phyloP scores from a whole-genome alignment of 2,888 invertebrate species.

The Tinea semifulvella region DNA sequence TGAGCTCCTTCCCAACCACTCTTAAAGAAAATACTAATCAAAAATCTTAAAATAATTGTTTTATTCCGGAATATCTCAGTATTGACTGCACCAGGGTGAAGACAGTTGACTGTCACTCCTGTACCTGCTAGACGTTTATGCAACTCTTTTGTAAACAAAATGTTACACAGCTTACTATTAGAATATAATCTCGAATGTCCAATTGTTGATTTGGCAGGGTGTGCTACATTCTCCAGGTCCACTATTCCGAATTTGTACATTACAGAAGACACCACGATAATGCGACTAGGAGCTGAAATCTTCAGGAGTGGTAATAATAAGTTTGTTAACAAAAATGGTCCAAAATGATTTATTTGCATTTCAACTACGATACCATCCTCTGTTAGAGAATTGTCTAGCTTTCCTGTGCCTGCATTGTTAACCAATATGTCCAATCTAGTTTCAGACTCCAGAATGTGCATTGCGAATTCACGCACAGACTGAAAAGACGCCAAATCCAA shows the following conservation, averaged over 20 bases:
- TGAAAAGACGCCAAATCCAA: conserved; percentile 76
- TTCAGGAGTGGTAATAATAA: conserved; percentile 79
- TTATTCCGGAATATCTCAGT: conserved; percentile 79
- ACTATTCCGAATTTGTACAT: conserved; percentile 73
- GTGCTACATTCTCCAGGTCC: conserved; percentile 73
- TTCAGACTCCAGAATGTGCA: conserved; percentile 74
- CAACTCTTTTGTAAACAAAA: conserved; percentile 74
- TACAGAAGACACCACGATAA: conserved; percentile 79
- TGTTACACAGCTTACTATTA: conserved; percentile 80
- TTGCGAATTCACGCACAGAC: conserved; percentile 80
- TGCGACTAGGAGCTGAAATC: conserved; percentile 73
- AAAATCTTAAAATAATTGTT: conserved; percentile 64
- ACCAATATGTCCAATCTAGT: conserved; percentile 77
- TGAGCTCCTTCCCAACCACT: conserved; percentile 78
- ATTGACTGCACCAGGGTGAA: conserved; percentile 84
- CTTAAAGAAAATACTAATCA: conserved; percentile 71
- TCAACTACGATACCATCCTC: conserved; percentile 84
- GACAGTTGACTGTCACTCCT: conserved; percentile 77
- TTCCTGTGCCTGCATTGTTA: conserved; percentile 85
- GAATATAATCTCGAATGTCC: conserved; percentile 60
- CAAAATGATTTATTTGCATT: conserved; percentile 90
- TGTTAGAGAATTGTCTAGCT: conserved; percentile 69
- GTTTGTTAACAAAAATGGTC: conserved; percentile 88
- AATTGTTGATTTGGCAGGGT: conserved; percentile 58
- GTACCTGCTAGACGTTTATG: conserved; percentile 68